These are phyloP conservation scores for Nerophis ophidion DNA, from an alignment of 2,113 vertebrate species.

Conservation along the genomic window DNA sequence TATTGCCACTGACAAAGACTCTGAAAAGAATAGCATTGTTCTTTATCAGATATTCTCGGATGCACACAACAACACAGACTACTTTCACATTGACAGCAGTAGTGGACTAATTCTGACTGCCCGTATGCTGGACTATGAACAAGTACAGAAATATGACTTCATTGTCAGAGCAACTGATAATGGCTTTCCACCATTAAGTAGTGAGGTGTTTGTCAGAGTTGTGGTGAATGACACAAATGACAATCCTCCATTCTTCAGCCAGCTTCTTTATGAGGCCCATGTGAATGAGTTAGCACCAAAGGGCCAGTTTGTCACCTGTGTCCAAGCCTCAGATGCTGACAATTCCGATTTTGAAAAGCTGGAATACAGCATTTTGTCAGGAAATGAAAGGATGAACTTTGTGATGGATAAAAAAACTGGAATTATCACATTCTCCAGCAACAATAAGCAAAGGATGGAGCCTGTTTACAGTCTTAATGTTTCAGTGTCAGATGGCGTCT, in stretches of 20 bases:
- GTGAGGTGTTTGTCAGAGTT: slow-evolving; percentile 82
- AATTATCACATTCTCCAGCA: slow-evolving; percentile 83
- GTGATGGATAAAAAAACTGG: slow-evolving; percentile 84
- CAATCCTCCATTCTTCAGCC: slow-evolving; percentile 91
- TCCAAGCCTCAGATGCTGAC: slow-evolving; percentile 93
- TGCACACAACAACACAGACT: slow-evolving; percentile 86
- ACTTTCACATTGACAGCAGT: slow-evolving; percentile 93
- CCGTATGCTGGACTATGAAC: slow-evolving; percentile 87
- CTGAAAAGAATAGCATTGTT: slow-evolving; percentile 82
- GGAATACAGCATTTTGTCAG: slow-evolving; percentile 89
- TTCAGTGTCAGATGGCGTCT: slow-evolving; percentile 91
- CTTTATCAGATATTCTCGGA: slow-evolving; percentile 92
- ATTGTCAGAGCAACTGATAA: slow-evolving; percentile 87
- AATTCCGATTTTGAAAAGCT: slow-evolving; percentile 83
- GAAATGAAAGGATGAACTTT: slow-evolving; percentile 89
- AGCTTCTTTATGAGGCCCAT: slow-evolving; percentile 91
- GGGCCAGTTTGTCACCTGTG: slow-evolving; percentile 92
- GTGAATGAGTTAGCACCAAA: slow-evolving; percentile 89
- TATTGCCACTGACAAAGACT: slow-evolving; percentile 84
- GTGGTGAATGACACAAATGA: slow-evolving; percentile 89
- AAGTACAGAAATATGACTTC: slow-evolving; percentile 80
- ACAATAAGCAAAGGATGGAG: slow-evolving; percentile 86
- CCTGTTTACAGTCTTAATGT: slow-evolving; percentile 88
- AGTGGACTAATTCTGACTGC: slow-evolving; percentile 94
- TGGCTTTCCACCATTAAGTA: slow-evolving; percentile 88